Conservation (phyloP, 2,113 vertebrate genomes). For the Lophotis ruficrista region DNA sequence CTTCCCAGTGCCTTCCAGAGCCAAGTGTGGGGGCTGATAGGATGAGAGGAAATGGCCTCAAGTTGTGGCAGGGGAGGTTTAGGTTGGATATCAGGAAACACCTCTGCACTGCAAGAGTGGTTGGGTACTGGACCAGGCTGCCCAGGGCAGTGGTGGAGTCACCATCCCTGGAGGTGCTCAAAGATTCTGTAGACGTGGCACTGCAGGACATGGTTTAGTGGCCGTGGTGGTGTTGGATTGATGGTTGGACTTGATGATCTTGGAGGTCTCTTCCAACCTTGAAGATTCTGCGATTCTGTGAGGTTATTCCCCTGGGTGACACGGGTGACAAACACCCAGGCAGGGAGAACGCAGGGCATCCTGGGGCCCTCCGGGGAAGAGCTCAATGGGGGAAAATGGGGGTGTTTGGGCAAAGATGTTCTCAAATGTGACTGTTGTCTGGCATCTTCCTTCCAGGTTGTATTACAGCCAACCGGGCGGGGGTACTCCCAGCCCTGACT, state of each 20-base stretch:
- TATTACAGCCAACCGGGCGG: rapidly evolving
- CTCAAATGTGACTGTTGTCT: rapidly evolving
- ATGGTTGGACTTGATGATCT: too few species aligned
- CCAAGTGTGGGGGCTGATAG: rapidly evolving
- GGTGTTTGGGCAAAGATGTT: not conserved
- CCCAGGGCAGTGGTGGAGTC: not conserved
- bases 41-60: too few species aligned
- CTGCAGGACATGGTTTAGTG: too few species aligned
- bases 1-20: not conserved
- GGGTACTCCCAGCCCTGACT: rapidly evolving
- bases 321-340: too few species aligned
- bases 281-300: too few species aligned
- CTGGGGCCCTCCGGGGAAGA: too few species aligned
- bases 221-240: too few species aligned
- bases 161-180: not conserved
- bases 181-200: too few species aligned
- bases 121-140: not conserved
- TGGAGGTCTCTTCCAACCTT: too few species aligned
- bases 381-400: rapidly evolving
- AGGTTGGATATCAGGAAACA: too few species aligned
- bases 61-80: too few species aligned
- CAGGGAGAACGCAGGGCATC: rapidly evolving
- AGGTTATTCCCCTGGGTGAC: rapidly evolving
- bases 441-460: rapidly evolving
- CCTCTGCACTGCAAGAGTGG: too few species aligned